These are phyloP conservation scores for Ormia ochracea DNA, from an alignment of 2,888 invertebrate species.

Conservation along the genomic window DNA sequence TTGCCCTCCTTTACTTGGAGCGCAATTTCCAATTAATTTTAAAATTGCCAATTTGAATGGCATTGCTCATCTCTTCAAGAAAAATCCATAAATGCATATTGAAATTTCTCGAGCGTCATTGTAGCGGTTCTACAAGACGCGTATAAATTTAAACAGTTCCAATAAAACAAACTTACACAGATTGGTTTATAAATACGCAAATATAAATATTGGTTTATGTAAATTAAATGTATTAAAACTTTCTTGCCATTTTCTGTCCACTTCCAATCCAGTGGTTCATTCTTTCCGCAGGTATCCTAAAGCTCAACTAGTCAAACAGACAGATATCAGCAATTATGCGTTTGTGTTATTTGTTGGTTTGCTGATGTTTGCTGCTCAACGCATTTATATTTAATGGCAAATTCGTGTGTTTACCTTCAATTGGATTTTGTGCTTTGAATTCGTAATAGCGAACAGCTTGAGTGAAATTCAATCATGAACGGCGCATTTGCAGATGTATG, in stretches of 20 bases:
- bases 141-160: no score
- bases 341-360: slow-evolving; percentile 10
- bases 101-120: no score
- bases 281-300: background rate
- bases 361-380: slow-evolving; percentile 22
- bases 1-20: no score
- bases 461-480: slow-evolving; percentile 17
- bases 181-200: no score
- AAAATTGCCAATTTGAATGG: no score
- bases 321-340: background rate
- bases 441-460: slow-evolving; percentile 46
- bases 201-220: slow-evolving; percentile 1
- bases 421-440: slow-evolving; percentile 71
- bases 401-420: slow-evolving; percentile 71
- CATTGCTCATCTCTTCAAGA: no score
- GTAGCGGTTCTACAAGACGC: no score
- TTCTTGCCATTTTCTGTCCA: background rate
- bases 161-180: no score
- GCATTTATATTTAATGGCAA: slow-evolving; percentile 70
- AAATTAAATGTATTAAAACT: background rate
- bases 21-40: no score
- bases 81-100: no score
- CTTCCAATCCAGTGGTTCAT: slow-evolving; percentile 10
- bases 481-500: background rate
- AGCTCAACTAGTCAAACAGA: background rate